Base-by-base conservation (phyloP, 2,113 vertebrate species). In the Charadrius vociferus region DNA sequence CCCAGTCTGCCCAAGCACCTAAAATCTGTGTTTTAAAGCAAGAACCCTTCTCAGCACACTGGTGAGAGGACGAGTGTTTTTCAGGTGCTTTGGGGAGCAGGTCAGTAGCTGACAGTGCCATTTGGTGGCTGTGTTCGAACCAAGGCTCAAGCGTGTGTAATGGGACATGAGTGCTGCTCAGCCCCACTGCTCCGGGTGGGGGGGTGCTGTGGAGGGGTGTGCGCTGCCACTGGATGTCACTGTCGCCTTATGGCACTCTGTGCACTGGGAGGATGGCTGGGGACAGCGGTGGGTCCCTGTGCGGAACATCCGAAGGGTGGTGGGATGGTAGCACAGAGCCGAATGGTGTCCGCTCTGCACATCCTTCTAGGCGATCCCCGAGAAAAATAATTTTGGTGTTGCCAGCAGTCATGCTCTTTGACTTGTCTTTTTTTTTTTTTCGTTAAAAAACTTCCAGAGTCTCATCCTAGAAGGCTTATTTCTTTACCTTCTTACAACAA, bases 151-250 rank as follows among this genome's bases (percentile, higher is more conserved):
- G 50, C 0, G 4, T 18, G 77, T 15, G 37, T 2, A 0, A 3
- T 3, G 39, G 62, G 58, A 6, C 0, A 2, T 5, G 41, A 29
- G 66, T 39, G 36, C 68, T n/a, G 37, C 61, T 72, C 7, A 1
- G 45, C 45, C 43, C 70, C 18, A 1, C 19, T 6, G 32, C 29
- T 11, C 10, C 2, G 4, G 32, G 20, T 6, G 6, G 13, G 34
- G 36, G 41, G 9, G 13, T 9, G 61, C 15, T 14, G 81, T 4
- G 70, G 58, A 1, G 0, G 43, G 59, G 39, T 6, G 47, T 1
- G 56, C 1, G 52, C 70, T 65, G 86, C 94, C 95, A 0, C 95
- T 94, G 94, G 97, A 96, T 95, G 95, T 94, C 97, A 93, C 95
- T 96, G 92, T 96, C 47, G 92, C 56, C 24, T 94, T 84, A 13